These are phyloP conservation scores for Armadillidium nasatum DNA, from an alignment of 1,140 invertebrate genomes.

Conservation along the genomic window DNA sequence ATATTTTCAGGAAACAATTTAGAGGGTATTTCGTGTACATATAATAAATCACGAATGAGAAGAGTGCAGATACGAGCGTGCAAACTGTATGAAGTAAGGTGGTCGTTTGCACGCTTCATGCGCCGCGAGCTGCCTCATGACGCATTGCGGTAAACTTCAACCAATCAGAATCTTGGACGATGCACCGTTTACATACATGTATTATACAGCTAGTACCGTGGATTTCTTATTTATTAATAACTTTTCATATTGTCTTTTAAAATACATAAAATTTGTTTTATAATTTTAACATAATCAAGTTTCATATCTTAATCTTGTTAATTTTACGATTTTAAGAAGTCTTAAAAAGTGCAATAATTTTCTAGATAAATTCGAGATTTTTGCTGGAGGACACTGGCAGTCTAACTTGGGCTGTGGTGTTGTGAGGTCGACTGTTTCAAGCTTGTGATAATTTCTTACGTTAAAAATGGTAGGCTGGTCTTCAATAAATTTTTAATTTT, in stretches of 20 bases:
- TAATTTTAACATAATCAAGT: no score
- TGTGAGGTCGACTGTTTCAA: neutral
- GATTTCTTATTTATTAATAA: neutral
- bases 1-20: neutral
- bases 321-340: no score
- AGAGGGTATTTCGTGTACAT: neutral
- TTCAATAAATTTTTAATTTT: no score
- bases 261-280: no score
- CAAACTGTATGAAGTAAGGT: conserved; percentile 2
- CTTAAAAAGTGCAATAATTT: no score
- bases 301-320: no score
- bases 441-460: neutral
- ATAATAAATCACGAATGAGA: neutral
- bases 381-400: neutral
- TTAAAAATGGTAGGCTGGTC: neutral
- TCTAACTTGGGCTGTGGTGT: neutral
- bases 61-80: neutral
- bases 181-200: neutral
- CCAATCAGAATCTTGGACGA: neutral
- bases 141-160: conserved; percentile 8
- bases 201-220: conserved; percentile 6
- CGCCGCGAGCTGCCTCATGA: conserved; percentile 9
- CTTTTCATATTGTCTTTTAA: no score
- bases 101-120: conserved; percentile 8
- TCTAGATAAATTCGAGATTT: no score